Base-by-base conservation (phyloP, 2,888 invertebrate species). In the Coelogynopora nodosa region DNA sequence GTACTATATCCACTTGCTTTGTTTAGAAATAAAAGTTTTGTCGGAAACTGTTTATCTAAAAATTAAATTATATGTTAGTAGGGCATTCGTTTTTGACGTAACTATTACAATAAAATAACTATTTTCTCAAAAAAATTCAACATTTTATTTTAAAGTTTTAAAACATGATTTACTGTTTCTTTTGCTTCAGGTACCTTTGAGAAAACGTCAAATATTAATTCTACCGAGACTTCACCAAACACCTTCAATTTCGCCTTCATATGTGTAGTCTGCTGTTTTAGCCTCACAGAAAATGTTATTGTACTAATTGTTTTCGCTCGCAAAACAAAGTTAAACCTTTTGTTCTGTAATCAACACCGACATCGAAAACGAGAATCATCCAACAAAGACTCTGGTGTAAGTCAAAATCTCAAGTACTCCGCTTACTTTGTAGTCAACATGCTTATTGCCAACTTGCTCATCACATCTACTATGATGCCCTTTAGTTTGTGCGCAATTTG, bases 341-440 rank as follows among this genome's bases (percentile, higher is more conserved):
- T 5, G 18, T 74, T 74, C 74, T 74, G 74, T 23, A 13, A 26
- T 23, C 74, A 23, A 23, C 74, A 74, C 23, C 74, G 74, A 23
- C 23, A 5, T 2, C 74, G 74, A 26, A 74, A 23, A 26, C 74
- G 74, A 2, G 74, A 74, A 49, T 23, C 74, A 23, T 13, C 5
- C 23, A 74, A 74, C 23, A 26, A 23, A 13, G 74, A 74, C 2
- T 74, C 74, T 74, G 74, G 74, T 13, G 23, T 74, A 5, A 74
- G 27, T 23, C 74, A 74, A 26, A 74, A 26, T 26, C 74, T 74
- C 5, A 74, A 74, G 74, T 74, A 74, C 23, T 74, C 74, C 74
- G 74, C 23, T 5, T 82, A 82, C 27, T 82, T 82, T 82, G 82
- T 82, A 2, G 82, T 82, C 82, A 82, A 82, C 29, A 82, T 82